Evolutionary conservation across 2,113 vertebrate genomes (phyloP).

Genomic region (Taurulus bubalis): DNA sequence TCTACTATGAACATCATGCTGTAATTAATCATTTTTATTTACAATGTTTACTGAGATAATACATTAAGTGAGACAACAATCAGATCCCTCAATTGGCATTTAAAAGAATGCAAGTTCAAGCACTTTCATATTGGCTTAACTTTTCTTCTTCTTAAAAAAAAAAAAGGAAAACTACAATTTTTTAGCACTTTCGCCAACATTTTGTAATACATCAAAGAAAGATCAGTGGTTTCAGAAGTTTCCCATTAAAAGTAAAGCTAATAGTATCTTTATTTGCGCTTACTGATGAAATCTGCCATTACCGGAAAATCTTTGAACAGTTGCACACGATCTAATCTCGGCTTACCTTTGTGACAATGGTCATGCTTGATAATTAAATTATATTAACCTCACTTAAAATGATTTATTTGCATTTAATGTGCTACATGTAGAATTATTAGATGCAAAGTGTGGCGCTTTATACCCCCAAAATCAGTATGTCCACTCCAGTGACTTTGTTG

Average conservation of each 20-base stretch:
- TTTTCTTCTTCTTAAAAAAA: too few species aligned
- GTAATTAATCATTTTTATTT: too few species aligned
- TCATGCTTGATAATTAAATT: not conserved
- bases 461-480: not conserved
- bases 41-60: too few species aligned
- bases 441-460: not conserved
- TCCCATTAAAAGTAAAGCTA: not conserved
- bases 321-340: not conserved
- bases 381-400: not conserved
- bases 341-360: not conserved
- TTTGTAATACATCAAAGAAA: not conserved
- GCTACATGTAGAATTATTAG: not conserved
- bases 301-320: not conserved
- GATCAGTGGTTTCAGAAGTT: not conserved
- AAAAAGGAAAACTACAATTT: not conserved
- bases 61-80: not conserved
- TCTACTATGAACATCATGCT: not conserved
- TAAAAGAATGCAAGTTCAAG: too few species aligned
- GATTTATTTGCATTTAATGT: not conserved
- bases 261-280: not conserved
- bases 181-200: not conserved
- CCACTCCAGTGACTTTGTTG: not conserved
- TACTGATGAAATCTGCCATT: not conserved
- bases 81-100: too few species aligned
- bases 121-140: too few species aligned